Conservation (phyloP, 2,888 invertebrate genomes). For the Brachypterus glaber region DNA sequence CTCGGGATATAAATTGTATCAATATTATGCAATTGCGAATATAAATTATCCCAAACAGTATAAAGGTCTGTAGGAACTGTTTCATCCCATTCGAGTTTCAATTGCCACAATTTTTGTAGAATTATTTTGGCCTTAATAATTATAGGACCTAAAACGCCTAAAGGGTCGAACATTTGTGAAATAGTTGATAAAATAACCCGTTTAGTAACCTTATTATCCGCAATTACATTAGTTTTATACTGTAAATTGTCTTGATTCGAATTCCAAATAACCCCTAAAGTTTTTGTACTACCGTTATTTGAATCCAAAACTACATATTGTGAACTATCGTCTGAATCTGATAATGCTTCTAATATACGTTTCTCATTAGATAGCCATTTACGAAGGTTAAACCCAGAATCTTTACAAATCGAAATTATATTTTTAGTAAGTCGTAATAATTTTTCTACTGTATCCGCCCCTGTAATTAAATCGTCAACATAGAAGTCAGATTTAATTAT, state of each 20-base stretch:
- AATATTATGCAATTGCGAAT: conserved; percentile 8
- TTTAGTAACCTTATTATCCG: background rate
- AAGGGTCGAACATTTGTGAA: conserved; percentile 5
- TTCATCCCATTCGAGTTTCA: conserved; percentile 2
- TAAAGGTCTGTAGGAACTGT: background rate
- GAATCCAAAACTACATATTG: no score
- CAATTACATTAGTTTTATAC: background rate
- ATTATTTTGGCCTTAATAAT: conserved; percentile 5
- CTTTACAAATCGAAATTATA: background rate
- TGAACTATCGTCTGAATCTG: background rate
- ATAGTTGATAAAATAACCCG: conserved; percentile 2
- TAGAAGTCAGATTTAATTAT: conserved; percentile 11
- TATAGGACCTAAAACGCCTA: background rate
- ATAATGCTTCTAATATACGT: background rate
- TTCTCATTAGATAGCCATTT: conserved; percentile 8
- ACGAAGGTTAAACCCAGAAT: conserved; percentile 2
- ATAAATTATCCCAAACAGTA: background rate
- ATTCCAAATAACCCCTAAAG: conserved; percentile 5
- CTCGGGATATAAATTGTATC: conserved; percentile 12
- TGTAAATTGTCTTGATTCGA: background rate
- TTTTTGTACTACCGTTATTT: background rate
- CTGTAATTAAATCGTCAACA: conserved; percentile 11
- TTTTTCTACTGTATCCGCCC: background rate
- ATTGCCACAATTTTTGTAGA: conserved; percentile 7
- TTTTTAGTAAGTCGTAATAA: background rate